A percentile compares a stretch with the other conserved stretches of the same genome.
These are phyloP conservation scores for Dione juno DNA, from an alignment of 2,888 invertebrate genomes.

Conservation along the genomic window DNA sequence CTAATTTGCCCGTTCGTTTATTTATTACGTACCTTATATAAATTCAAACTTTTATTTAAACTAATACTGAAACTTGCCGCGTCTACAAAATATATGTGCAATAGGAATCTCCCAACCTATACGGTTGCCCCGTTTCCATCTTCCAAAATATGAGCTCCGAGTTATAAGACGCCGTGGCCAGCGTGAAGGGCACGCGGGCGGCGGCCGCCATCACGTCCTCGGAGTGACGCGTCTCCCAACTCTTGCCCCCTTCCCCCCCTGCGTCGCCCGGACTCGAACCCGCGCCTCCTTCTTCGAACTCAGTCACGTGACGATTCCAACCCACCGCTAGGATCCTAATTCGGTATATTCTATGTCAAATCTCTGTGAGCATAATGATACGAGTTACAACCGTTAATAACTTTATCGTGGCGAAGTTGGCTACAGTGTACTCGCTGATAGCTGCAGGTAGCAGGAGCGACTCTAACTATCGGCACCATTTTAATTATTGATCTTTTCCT, in stretches of 20 bases:
- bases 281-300: constrained; percentile 82
- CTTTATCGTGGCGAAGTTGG: no score
- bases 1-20: no score
- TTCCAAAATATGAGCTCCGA: constrained; percentile 93
- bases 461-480: no score
- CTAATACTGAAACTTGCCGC: no score
- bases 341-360: constrained; percentile 47
- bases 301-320: constrained; percentile 89
- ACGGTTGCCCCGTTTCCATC: constrained; percentile 91
- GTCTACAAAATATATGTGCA: no score
- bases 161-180: constrained; percentile 90
- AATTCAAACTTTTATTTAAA: no score
- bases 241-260: constrained; percentile 80
- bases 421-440: no score
- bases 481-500: no score
- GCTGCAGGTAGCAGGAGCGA: no score
- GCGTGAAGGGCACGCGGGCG: constrained; percentile 85
- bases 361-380: no score
- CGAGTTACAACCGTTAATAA: no score
- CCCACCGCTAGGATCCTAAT: constrained; percentile 89
- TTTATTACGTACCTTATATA: no score
- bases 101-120: constrained; percentile 61
- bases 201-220: constrained; percentile 90
- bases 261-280: constrained; percentile 75
- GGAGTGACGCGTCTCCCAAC: constrained; percentile 88